Percentiles rank a stretch among this genome's conserved stretches.
Conservation (phyloP, 2,113 vertebrate species). For the Numenius arquata region DNA sequence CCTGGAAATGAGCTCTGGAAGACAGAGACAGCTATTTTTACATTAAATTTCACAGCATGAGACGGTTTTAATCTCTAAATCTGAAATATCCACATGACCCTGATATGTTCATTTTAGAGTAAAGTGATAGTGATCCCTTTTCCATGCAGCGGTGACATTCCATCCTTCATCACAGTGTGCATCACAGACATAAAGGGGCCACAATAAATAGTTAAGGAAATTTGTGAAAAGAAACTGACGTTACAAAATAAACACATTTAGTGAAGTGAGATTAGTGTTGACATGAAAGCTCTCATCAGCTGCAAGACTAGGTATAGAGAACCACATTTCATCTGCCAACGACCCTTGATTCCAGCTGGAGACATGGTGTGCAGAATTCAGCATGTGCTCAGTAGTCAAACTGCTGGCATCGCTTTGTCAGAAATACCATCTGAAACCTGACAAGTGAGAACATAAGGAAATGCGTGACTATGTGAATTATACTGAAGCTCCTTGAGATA, state of each 20-base stretch:
- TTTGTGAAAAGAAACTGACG: constrained; percentile 44
- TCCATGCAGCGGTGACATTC: neutral
- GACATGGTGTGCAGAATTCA: constrained; percentile 11
- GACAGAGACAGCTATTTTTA: constrained; percentile 19
- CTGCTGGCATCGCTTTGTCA: neutral
- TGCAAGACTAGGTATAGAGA: constrained; percentile 50
- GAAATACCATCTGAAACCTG: constrained; percentile 42
- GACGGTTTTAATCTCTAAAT: constrained; percentile 38
- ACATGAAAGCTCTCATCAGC: constrained; percentile 63
- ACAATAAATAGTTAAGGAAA: constrained; percentile 43
- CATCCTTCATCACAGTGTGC: neutral
- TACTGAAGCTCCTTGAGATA: neutral
- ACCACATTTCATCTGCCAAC: constrained; percentile 57
- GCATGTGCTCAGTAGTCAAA: constrained; percentile 29
- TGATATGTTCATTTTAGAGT: constrained; percentile 32
- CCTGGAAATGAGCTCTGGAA: constrained; percentile 15
- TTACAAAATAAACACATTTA: constrained; percentile 67
- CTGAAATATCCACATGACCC: constrained; percentile 45
- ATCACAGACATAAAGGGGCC: neutral
- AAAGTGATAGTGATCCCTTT: constrained; percentile 6
- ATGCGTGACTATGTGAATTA: neutral
- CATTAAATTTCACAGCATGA: constrained; percentile 28
- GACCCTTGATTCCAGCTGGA: constrained; percentile 44
- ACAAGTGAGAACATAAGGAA: constrained; percentile 3
- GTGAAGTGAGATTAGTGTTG: constrained; percentile 63